A percentile compares a stretch with the other conserved stretches of the same genome.
phyloP scores from a whole-genome alignment of 2,797 vertebrate genomes.

The Enteromius afrohamiltoni region DNA sequence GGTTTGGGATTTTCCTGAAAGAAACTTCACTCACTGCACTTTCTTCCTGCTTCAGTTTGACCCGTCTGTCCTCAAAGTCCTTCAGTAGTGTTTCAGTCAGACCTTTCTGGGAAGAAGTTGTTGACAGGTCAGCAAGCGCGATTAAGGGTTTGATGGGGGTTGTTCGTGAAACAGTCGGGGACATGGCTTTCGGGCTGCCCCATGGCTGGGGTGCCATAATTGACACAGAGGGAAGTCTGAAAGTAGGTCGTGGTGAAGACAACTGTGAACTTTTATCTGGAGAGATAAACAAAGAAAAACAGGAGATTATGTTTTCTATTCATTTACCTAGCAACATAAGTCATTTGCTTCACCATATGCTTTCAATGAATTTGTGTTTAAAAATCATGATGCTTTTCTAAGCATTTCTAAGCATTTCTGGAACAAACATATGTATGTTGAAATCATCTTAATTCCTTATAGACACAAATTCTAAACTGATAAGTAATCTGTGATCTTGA shows the following conservation, averaged over 20 bases:
- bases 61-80: conserved; percentile 72
- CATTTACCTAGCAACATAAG: not conserved
- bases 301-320: not conserved
- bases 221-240: conserved; percentile 62
- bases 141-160: not conserved
- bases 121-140: conserved; percentile 7
- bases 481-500: not conserved
- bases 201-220: conserved; percentile 71
- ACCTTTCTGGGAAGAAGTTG: conserved; percentile 60
- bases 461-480: conserved; percentile 7
- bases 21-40: conserved; percentile 67
- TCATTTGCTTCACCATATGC: not conserved
- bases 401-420: not conserved
- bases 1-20: not conserved
- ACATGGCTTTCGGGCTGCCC: conserved; percentile 47
- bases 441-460: not conserved
- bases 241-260: conserved; percentile 34
- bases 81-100: conserved; percentile 72
- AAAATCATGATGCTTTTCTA: not conserved
- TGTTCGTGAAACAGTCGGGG: conserved; percentile 32
- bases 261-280: conserved; percentile 57
- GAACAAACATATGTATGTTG: not conserved
- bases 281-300: conserved; percentile 35
- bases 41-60: conserved; percentile 72
- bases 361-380: not conserved